Evolutionary conservation across 2,797 vertebrate species (phyloP).

Genomic region (Centroberyx gerrardi): DNA sequence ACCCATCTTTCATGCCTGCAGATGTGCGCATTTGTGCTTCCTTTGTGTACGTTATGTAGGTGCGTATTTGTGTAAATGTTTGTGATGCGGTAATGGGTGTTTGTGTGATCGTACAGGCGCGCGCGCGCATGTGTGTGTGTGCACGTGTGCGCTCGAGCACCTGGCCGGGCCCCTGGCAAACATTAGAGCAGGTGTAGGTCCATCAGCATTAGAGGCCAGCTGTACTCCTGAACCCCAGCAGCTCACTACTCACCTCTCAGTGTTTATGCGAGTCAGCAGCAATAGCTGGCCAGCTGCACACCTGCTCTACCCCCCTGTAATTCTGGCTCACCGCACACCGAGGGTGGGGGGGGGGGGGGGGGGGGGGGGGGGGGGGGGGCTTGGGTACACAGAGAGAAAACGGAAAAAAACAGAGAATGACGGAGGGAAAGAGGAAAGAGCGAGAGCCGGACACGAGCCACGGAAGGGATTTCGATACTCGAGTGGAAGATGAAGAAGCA

Average conservation of each 20-base stretch:
- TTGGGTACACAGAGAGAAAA: neutral
- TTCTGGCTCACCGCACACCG: conserved; percentile 35
- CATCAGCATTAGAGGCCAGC: conserved; percentile 75
- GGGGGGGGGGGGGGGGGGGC: neutral
- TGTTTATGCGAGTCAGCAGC: conserved; percentile 74
- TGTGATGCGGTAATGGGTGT: neutral
- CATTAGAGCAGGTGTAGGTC: conserved; percentile 69
- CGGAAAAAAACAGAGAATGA: neutral
- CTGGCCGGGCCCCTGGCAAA: conserved; percentile 65
- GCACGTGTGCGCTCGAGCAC: conserved; percentile 41
- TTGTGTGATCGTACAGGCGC: conserved; percentile 11
- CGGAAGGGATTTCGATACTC: conserved; percentile 24
- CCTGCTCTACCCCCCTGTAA: conserved; percentile 61
- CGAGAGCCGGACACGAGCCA: neutral
- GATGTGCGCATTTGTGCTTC: no score
- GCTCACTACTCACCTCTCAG: conserved; percentile 68
- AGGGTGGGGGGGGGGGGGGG: neutral
- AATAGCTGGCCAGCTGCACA: conserved; percentile 61
- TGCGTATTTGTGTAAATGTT: neutral
- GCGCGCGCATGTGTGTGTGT: conserved; percentile 16
- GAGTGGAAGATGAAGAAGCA: conserved; percentile 3
- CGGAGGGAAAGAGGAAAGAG: conserved; percentile 15
- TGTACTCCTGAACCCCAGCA: conserved; percentile 73
- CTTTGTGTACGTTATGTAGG: no score
- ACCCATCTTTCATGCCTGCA: no score